Base-by-base conservation (phyloP, 1,140 invertebrate species). In the Odontomachus brunneus region DNA sequence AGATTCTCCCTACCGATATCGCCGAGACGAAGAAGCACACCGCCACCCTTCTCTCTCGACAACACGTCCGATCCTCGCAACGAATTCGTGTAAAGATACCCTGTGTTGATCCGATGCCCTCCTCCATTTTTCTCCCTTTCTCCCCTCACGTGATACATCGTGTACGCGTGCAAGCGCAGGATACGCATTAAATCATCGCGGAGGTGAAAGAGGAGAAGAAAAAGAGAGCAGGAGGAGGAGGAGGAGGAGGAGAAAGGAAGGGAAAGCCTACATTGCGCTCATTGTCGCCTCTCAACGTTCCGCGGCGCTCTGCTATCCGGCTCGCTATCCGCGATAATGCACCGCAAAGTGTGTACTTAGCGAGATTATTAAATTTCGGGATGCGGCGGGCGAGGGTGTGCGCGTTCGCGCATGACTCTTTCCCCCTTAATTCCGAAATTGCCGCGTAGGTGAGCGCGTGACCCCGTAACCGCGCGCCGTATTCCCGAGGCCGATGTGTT, bases 281-380 rank as follows among this genome's bases (percentile, higher is more conserved):
- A 29, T 80, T 55, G 81, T 65, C 55, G 24, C 75, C 74, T 72
- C 69, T 82, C 67, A 62, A 82, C 85, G 33, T 24, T 81, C 38
- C 33, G 75, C 66, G 63, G 57, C 33, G 60, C 12, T 4, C n/a
- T 49, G 55, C 60, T 4, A 44, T 44, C 57, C 44, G 29, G 24
- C 29, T 65, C n/a, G 29, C 67, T 66, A 63, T 57, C 49, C 82
- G 29, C 55, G 44, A 65, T 86, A 86, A 87, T 74, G 85, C 67
- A 48, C 67, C 66, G 26, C 60, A 83, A 86, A 87, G 67, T 78
- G 81, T 84, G 85, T 86, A 73, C 84, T 87, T 86, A 60, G 53
- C 72, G 51, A 73, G 71, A 65, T 75, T 87, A 86, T 87, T 80
- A 87, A 86, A 86, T 87, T 86, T 65, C 62, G 44, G 67, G 48